Evolutionary conservation across 1,140 invertebrate genomes (phyloP).

Genomic region (Ridgeia piscesae): DNA sequence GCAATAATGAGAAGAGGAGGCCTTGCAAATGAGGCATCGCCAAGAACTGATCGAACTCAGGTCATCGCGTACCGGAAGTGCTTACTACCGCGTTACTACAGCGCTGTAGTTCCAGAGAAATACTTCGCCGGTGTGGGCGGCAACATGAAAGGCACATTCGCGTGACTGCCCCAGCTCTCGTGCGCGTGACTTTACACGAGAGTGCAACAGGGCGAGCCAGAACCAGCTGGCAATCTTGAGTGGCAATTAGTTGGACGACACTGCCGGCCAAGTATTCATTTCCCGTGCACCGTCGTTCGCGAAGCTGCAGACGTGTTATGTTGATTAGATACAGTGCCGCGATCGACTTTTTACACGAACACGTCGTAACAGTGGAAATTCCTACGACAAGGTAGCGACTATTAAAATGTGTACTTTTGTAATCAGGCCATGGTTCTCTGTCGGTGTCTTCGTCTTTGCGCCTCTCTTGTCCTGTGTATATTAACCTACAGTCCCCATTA

Average conservation of each 20-base stretch:
- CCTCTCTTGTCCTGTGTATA: not conserved
- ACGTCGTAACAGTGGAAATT: not conserved
- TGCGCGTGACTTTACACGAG: not conserved
- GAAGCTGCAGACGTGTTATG: not conserved
- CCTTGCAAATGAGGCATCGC: not conserved
- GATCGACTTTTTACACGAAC: not conserved
- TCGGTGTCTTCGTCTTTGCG: not conserved
- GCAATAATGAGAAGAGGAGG: not conserved
- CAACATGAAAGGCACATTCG: not conserved
- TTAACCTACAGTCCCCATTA: not conserved
- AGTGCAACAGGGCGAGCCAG: not conserved
- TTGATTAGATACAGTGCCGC: not conserved
- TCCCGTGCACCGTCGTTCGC: not conserved
- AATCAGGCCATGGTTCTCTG: not conserved
- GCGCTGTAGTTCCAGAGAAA: not conserved
- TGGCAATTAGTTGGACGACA: conserved; percentile 3
- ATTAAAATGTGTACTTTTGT: not conserved
- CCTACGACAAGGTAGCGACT: too few relatives aligned
- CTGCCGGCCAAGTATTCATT: not conserved
- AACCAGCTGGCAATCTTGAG: conserved; percentile 3
- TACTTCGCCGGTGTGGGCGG: not conserved
- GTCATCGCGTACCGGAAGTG: not conserved
- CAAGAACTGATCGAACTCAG: not conserved
- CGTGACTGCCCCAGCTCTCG: not conserved
- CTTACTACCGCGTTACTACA: not conserved